Evolutionary conservation across 23 tunicate genomes (phyloP).

Genomic region (Corella eumyota): DNA sequence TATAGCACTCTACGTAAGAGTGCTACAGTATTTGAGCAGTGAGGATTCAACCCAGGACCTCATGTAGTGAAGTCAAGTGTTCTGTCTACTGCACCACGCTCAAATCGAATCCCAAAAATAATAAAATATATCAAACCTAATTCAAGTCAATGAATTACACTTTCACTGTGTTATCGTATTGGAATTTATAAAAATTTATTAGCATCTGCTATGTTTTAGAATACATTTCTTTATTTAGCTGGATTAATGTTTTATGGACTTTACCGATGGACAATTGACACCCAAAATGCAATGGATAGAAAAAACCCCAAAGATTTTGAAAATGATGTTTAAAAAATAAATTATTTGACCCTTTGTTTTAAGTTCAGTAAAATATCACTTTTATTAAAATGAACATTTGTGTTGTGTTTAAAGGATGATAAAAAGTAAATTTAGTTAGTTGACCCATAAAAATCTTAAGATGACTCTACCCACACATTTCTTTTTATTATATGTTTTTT

Average conservation of each 20-base stretch:
- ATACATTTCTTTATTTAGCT: conserved; percentile 27
- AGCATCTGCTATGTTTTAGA: background rate
- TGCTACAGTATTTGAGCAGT: no score
- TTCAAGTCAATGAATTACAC: no score
- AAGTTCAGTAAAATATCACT: background rate
- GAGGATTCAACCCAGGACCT: no score
- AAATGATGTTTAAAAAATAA: conserved; percentile 35
- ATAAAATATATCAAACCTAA: no score
- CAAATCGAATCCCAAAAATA: no score
- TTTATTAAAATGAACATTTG: background rate
- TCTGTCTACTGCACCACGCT: no score
- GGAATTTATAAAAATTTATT: background rate
- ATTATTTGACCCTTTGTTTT: background rate
- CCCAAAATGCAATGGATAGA: conserved; percentile 40
- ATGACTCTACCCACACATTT: no score
- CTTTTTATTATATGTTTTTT: background rate
- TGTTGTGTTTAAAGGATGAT: background rate
- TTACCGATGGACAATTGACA: conserved; percentile 28
- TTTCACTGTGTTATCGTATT: background rate
- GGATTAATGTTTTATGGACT: conserved; percentile 21
- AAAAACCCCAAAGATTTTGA: conserved; percentile 72
- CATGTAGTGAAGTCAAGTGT: no score
- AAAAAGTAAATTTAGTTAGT: background rate
- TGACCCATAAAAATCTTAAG: no score
- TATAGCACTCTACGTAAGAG: no score